These are phyloP conservation scores for Lonchura striata DNA, from an alignment of 2,113 vertebrate genomes.

Conservation along the genomic window DNA sequence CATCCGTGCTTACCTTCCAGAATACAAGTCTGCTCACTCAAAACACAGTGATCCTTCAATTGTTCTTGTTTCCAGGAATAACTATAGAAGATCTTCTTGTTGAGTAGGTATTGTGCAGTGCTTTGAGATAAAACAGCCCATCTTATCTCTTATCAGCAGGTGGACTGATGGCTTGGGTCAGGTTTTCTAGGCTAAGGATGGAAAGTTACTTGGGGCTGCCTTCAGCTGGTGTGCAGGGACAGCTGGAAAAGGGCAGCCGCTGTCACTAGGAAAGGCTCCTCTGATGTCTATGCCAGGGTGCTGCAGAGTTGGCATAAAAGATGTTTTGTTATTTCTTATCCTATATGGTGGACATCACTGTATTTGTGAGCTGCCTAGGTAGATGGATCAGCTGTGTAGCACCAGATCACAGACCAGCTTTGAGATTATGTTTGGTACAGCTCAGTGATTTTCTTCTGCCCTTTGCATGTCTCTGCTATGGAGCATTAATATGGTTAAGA, in stretches of 20 bases:
- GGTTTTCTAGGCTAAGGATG: background rate
- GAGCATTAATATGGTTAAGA: background rate
- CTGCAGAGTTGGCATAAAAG: background rate
- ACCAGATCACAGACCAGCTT: background rate
- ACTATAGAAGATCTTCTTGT: background rate
- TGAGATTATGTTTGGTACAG: background rate
- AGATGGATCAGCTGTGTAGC: background rate
- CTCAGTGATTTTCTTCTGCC: background rate
- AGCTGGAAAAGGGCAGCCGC: background rate
- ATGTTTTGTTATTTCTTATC: background rate
- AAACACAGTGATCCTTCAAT: background rate
- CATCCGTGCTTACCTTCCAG: background rate
- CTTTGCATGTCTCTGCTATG: background rate
- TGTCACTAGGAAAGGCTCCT: background rate
- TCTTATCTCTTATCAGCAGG: background rate
- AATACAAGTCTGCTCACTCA: background rate
- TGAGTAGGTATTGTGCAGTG: background rate
- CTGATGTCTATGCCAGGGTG: background rate
- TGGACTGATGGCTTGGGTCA: background rate
- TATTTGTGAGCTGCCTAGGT: background rate
- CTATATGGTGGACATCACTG: background rate
- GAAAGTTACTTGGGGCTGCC: background rate
- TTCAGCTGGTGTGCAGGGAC: background rate
- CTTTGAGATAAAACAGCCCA: background rate
- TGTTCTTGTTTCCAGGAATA: background rate